Base-by-base conservation (phyloP, 2,797 vertebrate species). In the Kryptolebias ocellatus region DNA sequence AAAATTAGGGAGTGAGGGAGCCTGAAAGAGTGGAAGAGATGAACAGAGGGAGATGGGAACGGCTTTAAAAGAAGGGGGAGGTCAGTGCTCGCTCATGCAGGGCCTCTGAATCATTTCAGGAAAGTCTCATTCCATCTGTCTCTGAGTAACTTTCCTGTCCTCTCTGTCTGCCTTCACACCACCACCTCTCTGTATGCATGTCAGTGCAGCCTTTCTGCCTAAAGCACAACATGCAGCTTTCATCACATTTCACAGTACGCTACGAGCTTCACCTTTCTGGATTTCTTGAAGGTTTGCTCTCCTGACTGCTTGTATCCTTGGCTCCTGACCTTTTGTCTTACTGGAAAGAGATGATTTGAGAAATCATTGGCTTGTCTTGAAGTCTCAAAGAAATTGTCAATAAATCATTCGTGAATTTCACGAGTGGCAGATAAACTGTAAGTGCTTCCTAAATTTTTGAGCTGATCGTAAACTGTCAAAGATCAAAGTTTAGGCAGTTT, bases 121-220 rank as follows among this genome's bases (percentile, higher is more conserved):
- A 72, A 82, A 78, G 81, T 79, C 70, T 81, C 62, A 61, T 74
- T 77, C 68, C 79, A 66, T 85, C 71, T 69, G 67, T 81, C 62
- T 80, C 67, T 52, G 64, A 78, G 70, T 56, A 67, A 46, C 39
- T 60, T 34, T 73, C 55, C 65, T 34, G 10, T 65, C 42, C 31
- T 52, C 44, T 57, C 60, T 58, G n/a, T 51, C 64, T 45, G 52
- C 50, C 24, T 53, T 67, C 71, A 56, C 31, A 49, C 34, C 37
- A 20, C 67, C 76, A 57, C 28, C 64, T 57, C 60, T 34, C 70
- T 55, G 65, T 50, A 67, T 76, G 67, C 68, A 51, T 68, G 79
- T 47, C 61, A 39, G 11, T 39, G 37, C 37, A 39, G 37, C 53
- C 44, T 17, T 68, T 79, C 58, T 39, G 74, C 73, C 75, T 2